These are phyloP conservation scores for Thaleichthys pacificus DNA, from an alignment of 2,797 vertebrate genomes.

Conservation along the genomic window DNA sequence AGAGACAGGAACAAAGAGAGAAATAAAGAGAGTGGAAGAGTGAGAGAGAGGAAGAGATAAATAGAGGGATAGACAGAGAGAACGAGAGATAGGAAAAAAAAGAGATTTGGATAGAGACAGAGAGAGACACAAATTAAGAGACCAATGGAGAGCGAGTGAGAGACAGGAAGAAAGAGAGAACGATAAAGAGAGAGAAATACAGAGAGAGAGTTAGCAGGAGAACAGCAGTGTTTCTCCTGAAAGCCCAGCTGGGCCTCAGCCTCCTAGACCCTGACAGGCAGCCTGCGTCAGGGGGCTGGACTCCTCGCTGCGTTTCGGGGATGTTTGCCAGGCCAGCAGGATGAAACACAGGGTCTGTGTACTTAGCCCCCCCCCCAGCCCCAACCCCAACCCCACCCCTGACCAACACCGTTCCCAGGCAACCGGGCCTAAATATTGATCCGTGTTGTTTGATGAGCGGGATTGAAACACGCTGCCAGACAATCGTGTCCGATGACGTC, in stretches of 20 bases:
- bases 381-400: too few species aligned
- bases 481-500: neutral
- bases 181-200: too few species aligned
- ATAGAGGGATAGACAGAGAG: neutral
- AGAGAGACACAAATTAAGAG: neutral
- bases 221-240: too few species aligned
- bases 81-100: neutral
- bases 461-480: neutral
- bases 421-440: neutral
- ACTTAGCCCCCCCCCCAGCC: neutral
- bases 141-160: neutral
- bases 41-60: neutral
- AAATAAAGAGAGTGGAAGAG: neutral
- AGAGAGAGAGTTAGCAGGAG: too few species aligned
- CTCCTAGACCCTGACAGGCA: neutral
- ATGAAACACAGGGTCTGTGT: slow-evolving; percentile 1
- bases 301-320: neutral
- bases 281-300: neutral
- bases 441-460: neutral
- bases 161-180: too few species aligned
- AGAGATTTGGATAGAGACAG: too few species aligned
- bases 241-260: too few species aligned
- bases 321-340: neutral
- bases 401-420: neutral
- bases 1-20: neutral